These are phyloP conservation scores for Galerucella calmariensis DNA, from an alignment of 2,888 invertebrate species.

Conservation along the genomic window DNA sequence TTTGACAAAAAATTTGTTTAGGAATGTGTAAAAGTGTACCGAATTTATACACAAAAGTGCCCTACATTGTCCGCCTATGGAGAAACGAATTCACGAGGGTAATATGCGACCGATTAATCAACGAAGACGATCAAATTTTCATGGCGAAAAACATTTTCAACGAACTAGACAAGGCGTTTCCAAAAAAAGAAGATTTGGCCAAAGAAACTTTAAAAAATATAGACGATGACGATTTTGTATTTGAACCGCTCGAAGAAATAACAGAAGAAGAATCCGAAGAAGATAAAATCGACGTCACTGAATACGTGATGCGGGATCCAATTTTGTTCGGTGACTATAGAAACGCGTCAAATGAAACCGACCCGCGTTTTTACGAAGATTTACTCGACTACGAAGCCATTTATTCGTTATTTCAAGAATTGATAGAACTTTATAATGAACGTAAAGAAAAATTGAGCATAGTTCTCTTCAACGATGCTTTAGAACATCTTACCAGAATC, in stretches of 20 bases:
- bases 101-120: conserved; percentile 88
- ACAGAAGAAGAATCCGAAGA: conserved; percentile 32
- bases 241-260: conserved; percentile 40
- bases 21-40: conserved; percentile 81
- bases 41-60: conserved; percentile 73
- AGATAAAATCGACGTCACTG: conserved; percentile 65
- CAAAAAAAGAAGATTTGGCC: conserved; percentile 63
- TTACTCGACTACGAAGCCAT: conserved; percentile 89
- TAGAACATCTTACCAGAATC: conserved; percentile 89
- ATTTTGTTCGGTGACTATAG: conserved; percentile 89
- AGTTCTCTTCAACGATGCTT: conserved; percentile 90
- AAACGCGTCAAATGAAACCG: conserved; percentile 84
- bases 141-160: conserved; percentile 72
- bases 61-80: conserved; percentile 87
- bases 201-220: conserved; percentile 38
- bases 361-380: conserved; percentile 87
- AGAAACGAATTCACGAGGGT: conserved; percentile 90
- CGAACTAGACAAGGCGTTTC: conserved; percentile 72
- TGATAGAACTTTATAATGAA: conserved; percentile 88
- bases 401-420: conserved; percentile 90
- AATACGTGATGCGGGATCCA: conserved; percentile 84
- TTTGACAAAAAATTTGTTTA: neutral
- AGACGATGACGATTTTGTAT: conserved; percentile 50
- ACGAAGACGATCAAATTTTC: conserved; percentile 72
- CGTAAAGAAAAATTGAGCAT: conserved; percentile 78